A percentile compares a stretch with the other conserved stretches of the same genome.
Evolutionary conservation across 2,888 invertebrate species (phyloP).

Genomic region (Ormyrus nitidulus): DNA sequence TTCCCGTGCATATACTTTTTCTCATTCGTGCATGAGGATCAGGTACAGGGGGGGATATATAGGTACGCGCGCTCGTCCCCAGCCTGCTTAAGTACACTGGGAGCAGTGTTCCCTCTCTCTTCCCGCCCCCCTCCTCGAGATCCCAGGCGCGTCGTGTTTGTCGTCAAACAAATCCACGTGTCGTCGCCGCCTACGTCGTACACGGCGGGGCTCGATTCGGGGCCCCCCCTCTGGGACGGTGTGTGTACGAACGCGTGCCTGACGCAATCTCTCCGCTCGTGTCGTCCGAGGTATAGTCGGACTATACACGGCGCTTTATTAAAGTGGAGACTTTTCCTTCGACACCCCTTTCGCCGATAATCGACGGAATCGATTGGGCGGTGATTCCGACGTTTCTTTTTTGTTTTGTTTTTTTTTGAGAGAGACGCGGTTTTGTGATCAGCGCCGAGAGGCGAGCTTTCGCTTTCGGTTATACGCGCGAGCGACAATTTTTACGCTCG

Average conservation of each 20-base stretch:
- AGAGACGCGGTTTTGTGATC: neutral
- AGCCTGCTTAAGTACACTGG: neutral
- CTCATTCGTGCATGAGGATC: too few relatives aligned
- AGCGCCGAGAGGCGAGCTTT: too few relatives aligned
- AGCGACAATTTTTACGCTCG: too few relatives aligned
- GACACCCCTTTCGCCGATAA: neutral
- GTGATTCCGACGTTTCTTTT: constrained; percentile 4
- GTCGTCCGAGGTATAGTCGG: neutral
- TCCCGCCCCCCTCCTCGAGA: neutral
- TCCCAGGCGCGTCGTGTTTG: constrained; percentile 16
- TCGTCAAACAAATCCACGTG: constrained; percentile 39
- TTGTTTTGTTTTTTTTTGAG: neutral
- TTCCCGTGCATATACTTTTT: too few relatives aligned
- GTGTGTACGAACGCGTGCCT: neutral
- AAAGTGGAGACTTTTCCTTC: constrained; percentile 1
- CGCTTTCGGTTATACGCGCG: too few relatives aligned
- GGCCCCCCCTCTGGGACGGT: too few relatives aligned
- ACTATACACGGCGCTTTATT: neutral
- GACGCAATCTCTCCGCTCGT: neutral
- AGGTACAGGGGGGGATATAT: neutral
- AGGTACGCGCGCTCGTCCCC: neutral
- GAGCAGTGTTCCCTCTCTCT: neutral
- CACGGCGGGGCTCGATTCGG: too few relatives aligned
- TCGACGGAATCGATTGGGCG: constrained; percentile 11
- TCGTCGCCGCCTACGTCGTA: neutral